Base-by-base conservation (phyloP, 2,888 invertebrate genomes). In the Nemotelus nigrinus region DNA sequence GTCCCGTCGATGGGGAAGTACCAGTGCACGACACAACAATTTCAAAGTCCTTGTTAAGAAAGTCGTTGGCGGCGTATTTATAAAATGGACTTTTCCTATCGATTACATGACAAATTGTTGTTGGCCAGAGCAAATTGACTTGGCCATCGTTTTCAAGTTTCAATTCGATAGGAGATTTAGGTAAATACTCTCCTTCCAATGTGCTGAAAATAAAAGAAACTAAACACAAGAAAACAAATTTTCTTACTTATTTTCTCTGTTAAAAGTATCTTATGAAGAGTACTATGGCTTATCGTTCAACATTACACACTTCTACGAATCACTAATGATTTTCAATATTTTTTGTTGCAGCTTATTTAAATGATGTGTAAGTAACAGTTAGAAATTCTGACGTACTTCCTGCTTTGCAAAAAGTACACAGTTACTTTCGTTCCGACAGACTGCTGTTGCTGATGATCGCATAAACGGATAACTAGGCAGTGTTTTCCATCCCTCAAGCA, bases 1-100 rank as follows among this genome's bases (percentile, higher is more conserved):
- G 92, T 0, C 92, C 93, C 80, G 95, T 96, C 79, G 92, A 91
- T 83, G 93, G 92, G 0, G 95, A 92, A 0, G 93, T 91, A 0
- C 97, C 97, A 76, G 94, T 94, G 81, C 97, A 89, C 63, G 93
- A 92, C 1, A 95, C 93, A 74, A 96, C 93, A 84, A 96, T 88
- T 88, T 96, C 92, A 84, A 96, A 96, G 82, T 93, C 90, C 80
- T 90, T 91, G 58, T 91, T 89, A 84, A 93, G 90, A 84, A 96
- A 90, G 83, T 96, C 94, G 81, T 93, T 92, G 0, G 93, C 93
- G 0, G 92, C 92, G 83, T 95, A 90, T 82, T 93, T 91, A 85
- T 91, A 94, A 68, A 97, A 90, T 0, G 97, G 97, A 83, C 95
- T 95, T 44, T 86, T 85, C 8, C 88, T 89, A 83, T 95, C 92